phyloP scores from a whole-genome alignment of 2,888 invertebrate genomes.

The Tipula helvola region DNA sequence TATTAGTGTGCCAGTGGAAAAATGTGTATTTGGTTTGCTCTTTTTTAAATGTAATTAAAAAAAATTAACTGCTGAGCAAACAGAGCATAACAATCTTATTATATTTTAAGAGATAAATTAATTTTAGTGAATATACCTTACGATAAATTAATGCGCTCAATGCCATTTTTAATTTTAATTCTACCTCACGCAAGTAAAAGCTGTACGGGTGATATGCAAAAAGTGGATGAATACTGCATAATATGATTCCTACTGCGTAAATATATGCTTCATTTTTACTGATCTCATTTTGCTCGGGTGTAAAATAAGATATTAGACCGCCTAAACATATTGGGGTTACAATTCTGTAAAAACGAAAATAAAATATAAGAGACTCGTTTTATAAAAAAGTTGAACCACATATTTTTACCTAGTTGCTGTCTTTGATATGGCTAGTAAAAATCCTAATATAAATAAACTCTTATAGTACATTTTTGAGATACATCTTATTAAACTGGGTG shows the following conservation, averaged over 20 bases:
- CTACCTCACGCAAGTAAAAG: constrained; percentile 53
- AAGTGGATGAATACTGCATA: constrained; percentile 40
- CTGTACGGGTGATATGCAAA: constrained; percentile 61
- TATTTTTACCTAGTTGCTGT: constrained; percentile 27
- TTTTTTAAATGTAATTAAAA: too few relatives aligned
- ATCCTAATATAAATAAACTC: constrained; percentile 27
- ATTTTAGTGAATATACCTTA: not conserved
- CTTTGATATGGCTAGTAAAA: constrained; percentile 26
- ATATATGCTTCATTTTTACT: constrained; percentile 47
- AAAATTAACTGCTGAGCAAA: too few relatives aligned
- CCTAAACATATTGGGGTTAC: constrained; percentile 52
- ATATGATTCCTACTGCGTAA: constrained; percentile 52
- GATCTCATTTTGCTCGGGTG: constrained; percentile 38
- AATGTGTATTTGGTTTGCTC: too few relatives aligned
- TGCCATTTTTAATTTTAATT: constrained; percentile 58
- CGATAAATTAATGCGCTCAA: constrained; percentile 21
- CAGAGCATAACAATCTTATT: too few relatives aligned
- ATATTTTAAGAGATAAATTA: not conserved
- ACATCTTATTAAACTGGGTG: constrained; percentile 36
- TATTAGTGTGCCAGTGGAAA: too few relatives aligned
- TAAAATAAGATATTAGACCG: constrained; percentile 53
- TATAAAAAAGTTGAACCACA: too few relatives aligned
- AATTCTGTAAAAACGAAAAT: constrained; percentile 39
- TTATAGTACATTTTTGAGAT: constrained; percentile 36
- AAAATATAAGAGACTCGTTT: too few relatives aligned